Evolutionary conservation across 2,888 invertebrate species (phyloP).

Genomic region (Euproctis similis): DNA sequence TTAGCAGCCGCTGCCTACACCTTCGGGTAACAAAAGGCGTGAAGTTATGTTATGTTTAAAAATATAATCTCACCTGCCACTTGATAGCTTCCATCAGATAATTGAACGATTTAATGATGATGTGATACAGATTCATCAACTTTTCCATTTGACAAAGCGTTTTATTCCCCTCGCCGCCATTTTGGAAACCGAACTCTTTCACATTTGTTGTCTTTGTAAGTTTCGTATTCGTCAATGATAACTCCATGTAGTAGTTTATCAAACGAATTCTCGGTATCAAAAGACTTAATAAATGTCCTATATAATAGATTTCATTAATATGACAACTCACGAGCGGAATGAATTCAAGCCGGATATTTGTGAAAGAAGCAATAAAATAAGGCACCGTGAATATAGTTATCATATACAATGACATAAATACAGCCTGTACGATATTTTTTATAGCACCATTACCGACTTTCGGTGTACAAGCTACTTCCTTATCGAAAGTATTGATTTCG

Average conservation of each 20-base stretch:
- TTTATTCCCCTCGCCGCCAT: slow-evolving; percentile 18
- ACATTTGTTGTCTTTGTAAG: slow-evolving; percentile 18
- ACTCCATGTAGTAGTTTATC: slow-evolving; percentile 41
- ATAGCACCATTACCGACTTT: slow-evolving; percentile 27
- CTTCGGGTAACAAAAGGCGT: too few relatives aligned
- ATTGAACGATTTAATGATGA: slow-evolving; percentile 39
- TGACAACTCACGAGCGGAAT: slow-evolving; percentile 26
- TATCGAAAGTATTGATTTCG: slow-evolving; percentile 38
- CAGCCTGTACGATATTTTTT: slow-evolving; percentile 24
- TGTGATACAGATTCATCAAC: slow-evolving; percentile 45
- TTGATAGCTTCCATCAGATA: slow-evolving; percentile 45
- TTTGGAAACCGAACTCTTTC: slow-evolving; percentile 24
- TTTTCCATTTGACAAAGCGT: slow-evolving; percentile 34
- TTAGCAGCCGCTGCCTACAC: too few relatives aligned
- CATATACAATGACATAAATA: slow-evolving; percentile 19
- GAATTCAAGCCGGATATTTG: slow-evolving; percentile 5
- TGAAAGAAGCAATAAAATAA: background rate
- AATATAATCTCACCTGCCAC: slow-evolving; percentile 42
- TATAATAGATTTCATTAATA: slow-evolving; percentile 36
- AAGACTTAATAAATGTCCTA: slow-evolving; percentile 42
- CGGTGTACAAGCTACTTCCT: slow-evolving; percentile 34
- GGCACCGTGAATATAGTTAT: background rate
- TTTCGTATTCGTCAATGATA: slow-evolving; percentile 25
- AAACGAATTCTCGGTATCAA: slow-evolving; percentile 37
- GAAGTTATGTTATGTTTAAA: too few relatives aligned